These are phyloP conservation scores for Heliconius ethilla DNA, from an alignment of 2,888 invertebrate genomes.

Conservation along the genomic window DNA sequence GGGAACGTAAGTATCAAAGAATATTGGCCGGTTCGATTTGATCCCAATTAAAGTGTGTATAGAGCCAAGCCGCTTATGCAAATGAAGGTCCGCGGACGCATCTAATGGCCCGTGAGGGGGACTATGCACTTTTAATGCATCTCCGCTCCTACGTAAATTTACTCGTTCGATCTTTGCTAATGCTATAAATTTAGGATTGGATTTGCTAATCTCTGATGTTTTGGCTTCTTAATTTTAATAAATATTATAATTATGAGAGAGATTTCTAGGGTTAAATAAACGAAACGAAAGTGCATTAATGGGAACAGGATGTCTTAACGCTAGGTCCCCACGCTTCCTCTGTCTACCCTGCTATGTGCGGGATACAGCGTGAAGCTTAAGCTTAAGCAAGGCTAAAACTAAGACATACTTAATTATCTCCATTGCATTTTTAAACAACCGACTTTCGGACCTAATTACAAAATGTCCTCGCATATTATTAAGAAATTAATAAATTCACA, in stretches of 20 bases:
- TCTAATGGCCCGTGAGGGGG: constrained; percentile 73
- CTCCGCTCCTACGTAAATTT: constrained; percentile 22
- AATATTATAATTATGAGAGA: neutral
- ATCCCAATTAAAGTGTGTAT: constrained; percentile 80
- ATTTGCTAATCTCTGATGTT: neutral
- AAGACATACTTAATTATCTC: neutral
- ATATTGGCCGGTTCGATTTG: constrained; percentile 68
- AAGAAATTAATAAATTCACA: constrained; percentile 13
- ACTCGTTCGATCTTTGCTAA: constrained; percentile 6
- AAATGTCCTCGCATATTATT: neutral
- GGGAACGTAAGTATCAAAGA: constrained; percentile 55
- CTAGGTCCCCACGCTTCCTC: no score
- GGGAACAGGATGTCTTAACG: no score
- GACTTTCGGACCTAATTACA: no score
- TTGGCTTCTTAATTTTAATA: neutral
- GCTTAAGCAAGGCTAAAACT: neutral
- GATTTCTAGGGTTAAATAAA: neutral
- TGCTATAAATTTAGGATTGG: neutral
- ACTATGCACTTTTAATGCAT: constrained; percentile 70
- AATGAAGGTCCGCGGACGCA: constrained; percentile 79
- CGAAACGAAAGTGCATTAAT: no score
- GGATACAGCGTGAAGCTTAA: neutral
- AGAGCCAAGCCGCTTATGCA: constrained; percentile 81
- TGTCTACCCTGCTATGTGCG: no score
- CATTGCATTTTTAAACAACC: neutral